Evolutionary conservation across 2,797 vertebrate species (phyloP), one percentile per base, ranked within the genome.

Genomic region (Tadarida brasiliensis): DNA sequence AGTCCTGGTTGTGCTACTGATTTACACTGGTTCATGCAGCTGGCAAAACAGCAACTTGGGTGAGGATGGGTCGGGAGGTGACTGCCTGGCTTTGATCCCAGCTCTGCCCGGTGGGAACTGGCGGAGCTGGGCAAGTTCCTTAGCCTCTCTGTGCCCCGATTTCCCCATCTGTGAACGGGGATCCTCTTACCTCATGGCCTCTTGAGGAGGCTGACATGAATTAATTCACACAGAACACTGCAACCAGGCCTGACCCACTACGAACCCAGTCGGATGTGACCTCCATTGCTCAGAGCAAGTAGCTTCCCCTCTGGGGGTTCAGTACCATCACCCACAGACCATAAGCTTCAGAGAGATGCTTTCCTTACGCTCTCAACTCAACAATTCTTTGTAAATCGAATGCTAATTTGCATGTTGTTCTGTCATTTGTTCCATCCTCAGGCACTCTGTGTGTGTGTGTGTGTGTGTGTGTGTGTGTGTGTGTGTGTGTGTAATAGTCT

Each of bases 241-340:
- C 39, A 57, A 30, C 71, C 68, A 33, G 7, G 19, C 17, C 47
- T 28, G 78, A 14, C 10, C 2, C 0, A 0, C 14, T 7, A 3
- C 11, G 47, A 44, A 17, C n/a, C 12, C 17, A 14, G 47, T 24
- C 22, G 30, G 68, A 65, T 33, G 28, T 83, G 49, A 54, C 65
- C 28, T 47, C 0, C n/a, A 76, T 47, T 39, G 51, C 15, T 12
- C 7, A 35, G 15, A 35, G 28, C 30, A 26, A 51, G 82, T 19
- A 4, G 33, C 7, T 22, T 70, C 63, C 4, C 14, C 65, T 77
- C 47, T 76, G 7, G 10, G 39, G 73, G 56, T 28, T 47, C 54
- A 10, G 54, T 7, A 7, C 15, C n/a, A 10, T 33, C 22, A 2
- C 7, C 22, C 1, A 35, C 30, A 2, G 30, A 7, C 11, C 19